Evolutionary conservation across 2,888 invertebrate genomes (phyloP), one percentile per base, ranked within the genome.

Genomic region (Drosophila anomalipes): DNA sequence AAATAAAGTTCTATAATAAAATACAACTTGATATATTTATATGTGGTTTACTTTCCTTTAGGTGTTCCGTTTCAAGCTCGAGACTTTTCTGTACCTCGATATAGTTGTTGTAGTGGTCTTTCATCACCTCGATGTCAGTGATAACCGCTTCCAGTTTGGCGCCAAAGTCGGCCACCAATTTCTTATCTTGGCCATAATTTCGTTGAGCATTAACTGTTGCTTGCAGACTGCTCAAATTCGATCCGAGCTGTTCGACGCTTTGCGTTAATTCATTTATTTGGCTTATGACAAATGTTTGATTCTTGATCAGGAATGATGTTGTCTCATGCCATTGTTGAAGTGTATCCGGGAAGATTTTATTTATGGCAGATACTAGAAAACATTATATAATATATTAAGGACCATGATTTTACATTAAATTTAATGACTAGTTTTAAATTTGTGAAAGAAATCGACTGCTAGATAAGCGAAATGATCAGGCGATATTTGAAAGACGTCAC

Each of bases 291-390:
- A 94, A 94, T 35, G 95, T 96, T 81, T 96, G 96, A 92, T 96
- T 96, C 76, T 95, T 95, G 73, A 95, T 94, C 52, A 96, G 93
- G 82, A 95, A 95, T 89, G 95, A 95, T 14, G 96, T 95, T 10
- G 95, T 94, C 16, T 96, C 95, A 91, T 96, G 96, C 92, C 96
- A 96, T 89, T 95, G 94, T 93, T 96, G 96, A 60, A 96, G 92
- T 3, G 95, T 95, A 91, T 96, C 96, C 60, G 95, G 96, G 80
- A 96, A 95, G 70, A 95, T 95, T 91, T 95, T 95, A 92, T 95
- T 96, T 89, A 95, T 96, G 72, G 95, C 95, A 93, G 95, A 94
- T 90, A 96, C 95, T 95, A 93, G 59, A 53, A 60, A 14, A 19
- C 33, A 65, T 37, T 47, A 26, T 16, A 47, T 47, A 47, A 47